These are phyloP conservation scores for Drosophila sucinea DNA, from an alignment of 1,140 invertebrate genomes.

Conservation along the genomic window DNA sequence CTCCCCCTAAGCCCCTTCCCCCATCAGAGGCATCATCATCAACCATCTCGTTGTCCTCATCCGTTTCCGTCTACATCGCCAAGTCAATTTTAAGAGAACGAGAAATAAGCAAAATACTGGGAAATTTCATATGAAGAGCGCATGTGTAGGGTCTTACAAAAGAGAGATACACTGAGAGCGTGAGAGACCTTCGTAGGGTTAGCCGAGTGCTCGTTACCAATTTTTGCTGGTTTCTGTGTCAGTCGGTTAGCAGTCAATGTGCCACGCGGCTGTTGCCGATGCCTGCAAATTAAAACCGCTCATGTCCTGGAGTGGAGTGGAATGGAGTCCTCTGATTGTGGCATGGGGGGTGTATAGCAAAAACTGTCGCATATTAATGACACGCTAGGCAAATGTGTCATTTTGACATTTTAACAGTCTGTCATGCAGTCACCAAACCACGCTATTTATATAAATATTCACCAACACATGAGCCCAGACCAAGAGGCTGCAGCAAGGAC, in stretches of 20 bases:
- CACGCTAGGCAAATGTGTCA: slow-evolving; percentile 81
- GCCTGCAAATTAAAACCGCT: slow-evolving; percentile 67
- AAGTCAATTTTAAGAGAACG: slow-evolving; percentile 8
- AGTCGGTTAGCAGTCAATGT: slow-evolving; percentile 76
- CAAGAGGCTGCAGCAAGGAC: slow-evolving; percentile 65
- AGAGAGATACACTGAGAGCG: neutral
- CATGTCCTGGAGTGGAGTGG: slow-evolving; percentile 29
- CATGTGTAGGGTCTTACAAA: neutral
- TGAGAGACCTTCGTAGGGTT: neutral
- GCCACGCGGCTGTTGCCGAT: slow-evolving; percentile 50
- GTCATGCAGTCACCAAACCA: slow-evolving; percentile 78
- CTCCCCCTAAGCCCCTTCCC: neutral
- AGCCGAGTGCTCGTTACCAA: slow-evolving; percentile 32
- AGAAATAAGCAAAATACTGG: slow-evolving; percentile 58
- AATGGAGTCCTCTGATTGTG: neutral
- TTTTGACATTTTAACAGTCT: slow-evolving; percentile 82
- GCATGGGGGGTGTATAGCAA: neutral
- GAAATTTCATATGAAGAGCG: slow-evolving; percentile 49
- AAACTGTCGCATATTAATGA: slow-evolving; percentile 79
- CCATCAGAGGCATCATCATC: neutral
- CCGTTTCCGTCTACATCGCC: neutral
- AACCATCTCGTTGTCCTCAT: neutral
- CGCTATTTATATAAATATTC: slow-evolving; percentile 68
- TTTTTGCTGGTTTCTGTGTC: slow-evolving; percentile 68
- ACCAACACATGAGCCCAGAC: slow-evolving; percentile 38